Evolutionary conservation across 2,113 vertebrate species (phyloP).

Genomic region (Corythornis vintsioides): DNA sequence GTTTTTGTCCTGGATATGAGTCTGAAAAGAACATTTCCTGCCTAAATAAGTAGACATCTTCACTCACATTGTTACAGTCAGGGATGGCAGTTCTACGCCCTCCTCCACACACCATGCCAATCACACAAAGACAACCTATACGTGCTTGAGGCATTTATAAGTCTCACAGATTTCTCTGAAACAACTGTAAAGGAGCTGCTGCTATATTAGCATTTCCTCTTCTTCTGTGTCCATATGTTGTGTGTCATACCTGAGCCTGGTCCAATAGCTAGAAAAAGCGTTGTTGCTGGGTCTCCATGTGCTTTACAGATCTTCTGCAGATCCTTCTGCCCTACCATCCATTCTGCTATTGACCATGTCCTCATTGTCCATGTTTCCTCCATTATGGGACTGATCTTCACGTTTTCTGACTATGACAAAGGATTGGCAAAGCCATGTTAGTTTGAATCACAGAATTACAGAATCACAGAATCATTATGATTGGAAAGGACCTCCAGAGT

Average conservation of each 20-base stretch:
- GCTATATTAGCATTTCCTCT: neutral
- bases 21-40: neutral
- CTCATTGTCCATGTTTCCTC: neutral
- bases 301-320: neutral
- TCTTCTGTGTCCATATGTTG: neutral
- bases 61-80: neutral
- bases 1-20: neutral
- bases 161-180: neutral
- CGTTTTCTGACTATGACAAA: neutral
- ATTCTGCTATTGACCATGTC: neutral
- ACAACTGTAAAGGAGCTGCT: neutral
- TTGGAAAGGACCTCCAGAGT: no score
- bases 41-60: neutral
- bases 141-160: fast-evolving
- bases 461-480: no score
- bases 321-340: neutral
- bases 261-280: neutral
- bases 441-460: neutral
- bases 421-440: neutral
- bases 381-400: neutral
- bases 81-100: neutral
- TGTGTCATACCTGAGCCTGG: neutral
- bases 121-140: neutral
- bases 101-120: neutral
- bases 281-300: neutral